Conservation (phyloP, 2,113 vertebrate genomes). For the Anolis sagrei region DNA sequence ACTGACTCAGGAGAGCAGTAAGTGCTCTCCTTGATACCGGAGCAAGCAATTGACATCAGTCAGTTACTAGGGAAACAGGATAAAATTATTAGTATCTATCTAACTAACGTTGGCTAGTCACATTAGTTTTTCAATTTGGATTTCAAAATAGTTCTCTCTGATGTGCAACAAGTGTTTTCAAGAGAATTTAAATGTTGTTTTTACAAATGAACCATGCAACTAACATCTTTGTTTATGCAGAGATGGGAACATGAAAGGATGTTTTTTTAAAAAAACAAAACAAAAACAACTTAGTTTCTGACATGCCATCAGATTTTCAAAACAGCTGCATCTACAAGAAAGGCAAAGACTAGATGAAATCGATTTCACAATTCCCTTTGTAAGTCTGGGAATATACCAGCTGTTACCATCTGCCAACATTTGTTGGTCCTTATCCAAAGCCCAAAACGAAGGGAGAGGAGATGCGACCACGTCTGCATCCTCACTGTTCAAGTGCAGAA, state of each 20-base stretch:
- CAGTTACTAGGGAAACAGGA: constrained; percentile 36
- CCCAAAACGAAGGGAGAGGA: not conserved
- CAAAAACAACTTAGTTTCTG: not conserved
- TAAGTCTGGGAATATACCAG: not conserved
- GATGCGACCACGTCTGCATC: not conserved
- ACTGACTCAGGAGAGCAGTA: not conserved
- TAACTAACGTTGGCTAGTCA: no score
- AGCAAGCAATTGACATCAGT: constrained; percentile 49
- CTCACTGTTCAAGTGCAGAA: not conserved
- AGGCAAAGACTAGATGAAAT: no score
- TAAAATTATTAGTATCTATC: no score
- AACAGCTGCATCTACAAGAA: not conserved
- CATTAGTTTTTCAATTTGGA: constrained; percentile 61
- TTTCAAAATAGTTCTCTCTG: constrained; percentile 53
- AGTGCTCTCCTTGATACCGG: constrained; percentile 8
- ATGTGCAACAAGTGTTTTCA: constrained; percentile 10
- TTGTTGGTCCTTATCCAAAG: not conserved
- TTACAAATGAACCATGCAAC: not conserved
- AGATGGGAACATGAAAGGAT: not conserved
- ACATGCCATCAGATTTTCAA: not conserved
- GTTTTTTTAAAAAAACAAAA: not conserved
- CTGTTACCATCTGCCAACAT: not conserved
- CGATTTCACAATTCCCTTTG: not conserved
- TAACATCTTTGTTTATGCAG: no score
- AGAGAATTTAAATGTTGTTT: not conserved